Percentiles rank a stretch among this genome's conserved stretches.
Evolutionary conservation across 2,888 invertebrate species (phyloP).

Genomic region (Chamaedrilus cognettii): DNA sequence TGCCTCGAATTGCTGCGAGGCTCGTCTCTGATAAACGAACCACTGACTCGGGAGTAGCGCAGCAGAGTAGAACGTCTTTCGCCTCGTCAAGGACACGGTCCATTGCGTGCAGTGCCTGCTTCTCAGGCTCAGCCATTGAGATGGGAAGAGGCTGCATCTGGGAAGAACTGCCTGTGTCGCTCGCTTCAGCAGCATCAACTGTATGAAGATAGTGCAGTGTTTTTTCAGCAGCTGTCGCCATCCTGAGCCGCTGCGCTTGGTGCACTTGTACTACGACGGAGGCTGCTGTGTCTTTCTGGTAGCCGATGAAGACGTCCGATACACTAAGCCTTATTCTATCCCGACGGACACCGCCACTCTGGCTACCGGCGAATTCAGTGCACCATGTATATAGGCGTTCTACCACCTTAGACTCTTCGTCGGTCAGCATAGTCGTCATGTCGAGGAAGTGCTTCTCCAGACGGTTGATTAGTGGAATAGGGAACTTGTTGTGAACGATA

Average conservation of each 20-base stretch:
- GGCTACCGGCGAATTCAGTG: slow-evolving; percentile 13
- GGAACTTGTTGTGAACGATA: slow-evolving; percentile 52
- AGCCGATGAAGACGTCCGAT: slow-evolving; percentile 51
- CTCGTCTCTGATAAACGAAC: slow-evolving; percentile 38
- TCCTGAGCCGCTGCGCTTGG: too few species aligned
- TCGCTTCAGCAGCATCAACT: too few species aligned
- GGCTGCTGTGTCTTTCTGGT: slow-evolving; percentile 48
- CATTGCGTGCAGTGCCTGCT: too few species aligned
- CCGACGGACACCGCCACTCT: too few species aligned
- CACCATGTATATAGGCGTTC: slow-evolving; percentile 43
- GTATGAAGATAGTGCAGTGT: too few species aligned
- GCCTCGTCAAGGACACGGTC: slow-evolving; percentile 35
- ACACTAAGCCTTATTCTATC: too few species aligned
- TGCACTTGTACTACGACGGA: slow-evolving; percentile 46
- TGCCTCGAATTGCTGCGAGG: slow-evolving; percentile 32
- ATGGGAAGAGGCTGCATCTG: too few species aligned
- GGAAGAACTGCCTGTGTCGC: too few species aligned
- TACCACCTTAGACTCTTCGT: slow-evolving; percentile 40
- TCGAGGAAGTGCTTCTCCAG: slow-evolving; percentile 57
- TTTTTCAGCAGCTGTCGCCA: too few species aligned
- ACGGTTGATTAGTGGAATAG: too few species aligned
- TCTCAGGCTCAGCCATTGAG: too few species aligned
- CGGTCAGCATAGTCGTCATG: slow-evolving; percentile 46
- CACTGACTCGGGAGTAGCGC: slow-evolving; percentile 52
- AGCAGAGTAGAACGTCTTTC: slow-evolving; percentile 45